Percentiles rank a stretch among this genome's conserved stretches.
These are phyloP conservation scores for Unio pictorum DNA, from an alignment of 2,888 invertebrate species.

Conservation along the genomic window DNA sequence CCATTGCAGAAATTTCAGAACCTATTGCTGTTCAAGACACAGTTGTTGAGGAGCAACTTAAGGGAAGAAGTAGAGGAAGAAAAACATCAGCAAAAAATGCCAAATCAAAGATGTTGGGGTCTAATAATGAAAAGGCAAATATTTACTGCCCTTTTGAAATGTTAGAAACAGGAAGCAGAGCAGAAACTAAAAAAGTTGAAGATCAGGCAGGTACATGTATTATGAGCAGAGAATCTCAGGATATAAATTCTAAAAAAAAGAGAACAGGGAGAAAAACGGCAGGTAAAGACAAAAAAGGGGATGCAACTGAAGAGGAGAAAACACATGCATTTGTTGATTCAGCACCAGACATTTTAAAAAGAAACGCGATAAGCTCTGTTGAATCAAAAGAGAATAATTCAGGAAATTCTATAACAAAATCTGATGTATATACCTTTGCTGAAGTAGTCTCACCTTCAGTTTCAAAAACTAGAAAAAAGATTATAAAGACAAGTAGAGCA, in stretches of 20 bases:
- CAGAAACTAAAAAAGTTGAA: conserved; percentile 1
- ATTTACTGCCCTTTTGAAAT: background rate
- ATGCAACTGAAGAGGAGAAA: background rate
- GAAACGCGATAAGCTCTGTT: background rate
- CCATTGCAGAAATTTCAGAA: too few species aligned
- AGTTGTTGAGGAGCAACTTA: conserved; percentile 9
- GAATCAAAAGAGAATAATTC: background rate
- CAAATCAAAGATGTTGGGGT: background rate
- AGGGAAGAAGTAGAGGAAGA: conserved; percentile 7
- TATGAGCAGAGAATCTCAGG: background rate
- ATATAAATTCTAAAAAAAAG: conserved; percentile 1
- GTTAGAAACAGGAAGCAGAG: conserved; percentile 3
- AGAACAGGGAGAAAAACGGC: conserved; percentile 2
- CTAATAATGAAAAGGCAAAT: background rate
- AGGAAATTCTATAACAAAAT: background rate
- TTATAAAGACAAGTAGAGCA: background rate
- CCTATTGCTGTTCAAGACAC: conserved; percentile 12
- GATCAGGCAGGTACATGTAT: background rate
- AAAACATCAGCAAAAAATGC: conserved; percentile 5
- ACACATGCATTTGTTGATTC: background rate
- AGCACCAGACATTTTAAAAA: background rate
- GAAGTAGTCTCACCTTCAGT: conserved; percentile 1
- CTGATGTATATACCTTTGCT: conserved; percentile 4
- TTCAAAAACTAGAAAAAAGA: background rate
- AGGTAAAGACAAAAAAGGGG: background rate